phyloP scores from a whole-genome alignment of 2,113 vertebrate species.

The Tragelaphus strepsiceros region DNA sequence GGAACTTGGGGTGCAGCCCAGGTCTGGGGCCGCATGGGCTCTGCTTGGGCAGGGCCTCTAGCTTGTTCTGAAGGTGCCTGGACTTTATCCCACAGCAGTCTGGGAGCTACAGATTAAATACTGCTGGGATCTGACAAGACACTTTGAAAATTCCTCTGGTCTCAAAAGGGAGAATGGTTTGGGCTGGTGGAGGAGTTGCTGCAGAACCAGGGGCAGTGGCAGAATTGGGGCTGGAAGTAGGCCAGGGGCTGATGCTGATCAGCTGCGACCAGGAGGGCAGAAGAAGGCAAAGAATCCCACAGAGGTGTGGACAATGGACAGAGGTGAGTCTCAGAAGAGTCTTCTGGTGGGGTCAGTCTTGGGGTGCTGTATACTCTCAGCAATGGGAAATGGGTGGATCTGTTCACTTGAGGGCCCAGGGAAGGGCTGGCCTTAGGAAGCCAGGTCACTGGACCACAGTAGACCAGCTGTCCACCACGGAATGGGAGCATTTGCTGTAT shows the following conservation, averaged over 20 bases:
- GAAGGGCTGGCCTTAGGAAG: neutral
- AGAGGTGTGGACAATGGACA: fast-evolving
- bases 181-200: neutral
- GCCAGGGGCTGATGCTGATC: too few species aligned
- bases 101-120: neutral
- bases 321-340: fast-evolving
- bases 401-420: neutral
- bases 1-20: fast-evolving
- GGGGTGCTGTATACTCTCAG: neutral
- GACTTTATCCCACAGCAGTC: neutral
- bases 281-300: fast-evolving
- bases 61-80: neutral
- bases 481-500: neutral
- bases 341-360: neutral
- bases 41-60: too few species aligned
- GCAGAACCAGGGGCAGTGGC: neutral
- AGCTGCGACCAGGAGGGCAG: neutral
- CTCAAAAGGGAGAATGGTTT: neutral
- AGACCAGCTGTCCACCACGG: neutral
- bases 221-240: neutral
- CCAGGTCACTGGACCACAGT: neutral
- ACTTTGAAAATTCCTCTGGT: neutral
- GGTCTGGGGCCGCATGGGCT: neutral
- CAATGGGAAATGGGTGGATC: neutral
- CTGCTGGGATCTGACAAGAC: neutral